phyloP scores from a whole-genome alignment of 1,140 invertebrate genomes.

The Belonocnema kinseyi region DNA sequence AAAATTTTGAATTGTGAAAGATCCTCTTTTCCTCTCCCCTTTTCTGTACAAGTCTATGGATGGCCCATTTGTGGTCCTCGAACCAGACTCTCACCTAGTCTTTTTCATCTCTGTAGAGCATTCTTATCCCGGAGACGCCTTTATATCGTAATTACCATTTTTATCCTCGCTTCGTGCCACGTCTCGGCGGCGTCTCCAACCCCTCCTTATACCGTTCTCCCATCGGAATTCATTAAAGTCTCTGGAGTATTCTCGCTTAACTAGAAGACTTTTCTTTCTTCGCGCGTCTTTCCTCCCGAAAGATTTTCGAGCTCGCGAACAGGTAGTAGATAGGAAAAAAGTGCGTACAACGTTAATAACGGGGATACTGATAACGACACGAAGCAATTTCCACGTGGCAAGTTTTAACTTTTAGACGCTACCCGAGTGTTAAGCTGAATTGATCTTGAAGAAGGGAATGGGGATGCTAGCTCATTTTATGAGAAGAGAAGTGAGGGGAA shows the following conservation, averaged over 20 bases:
- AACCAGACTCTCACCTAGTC: constrained; percentile 23
- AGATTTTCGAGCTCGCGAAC: constrained; percentile 33
- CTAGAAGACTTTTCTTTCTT: constrained; percentile 60
- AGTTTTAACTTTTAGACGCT: constrained; percentile 14
- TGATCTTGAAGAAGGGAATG: not conserved
- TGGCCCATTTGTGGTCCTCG: constrained; percentile 56
- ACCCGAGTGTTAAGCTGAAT: constrained; percentile 4
- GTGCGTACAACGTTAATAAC: not conserved
- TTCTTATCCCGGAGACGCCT: constrained; percentile 66
- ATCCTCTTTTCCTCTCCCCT: constrained; percentile 34
- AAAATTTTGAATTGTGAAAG: constrained; percentile 43
- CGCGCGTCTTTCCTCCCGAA: constrained; percentile 2
- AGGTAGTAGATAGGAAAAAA: not conserved
- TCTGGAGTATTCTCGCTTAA: constrained; percentile 61
- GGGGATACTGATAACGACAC: not conserved
- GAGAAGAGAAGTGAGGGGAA: not conserved
- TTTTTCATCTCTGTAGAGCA: constrained; percentile 47
- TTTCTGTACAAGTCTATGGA: constrained; percentile 43
- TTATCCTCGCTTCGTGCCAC: constrained; percentile 62
- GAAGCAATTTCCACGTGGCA: constrained; percentile 10
- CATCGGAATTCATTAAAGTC: constrained; percentile 73
- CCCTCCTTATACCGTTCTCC: constrained; percentile 49
- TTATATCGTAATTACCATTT: constrained; percentile 75
- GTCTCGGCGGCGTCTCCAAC: constrained; percentile 36
- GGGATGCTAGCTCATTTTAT: not conserved